Conservation (phyloP, 2,888 invertebrate genomes). For the Agrochola lychnidis region DNA sequence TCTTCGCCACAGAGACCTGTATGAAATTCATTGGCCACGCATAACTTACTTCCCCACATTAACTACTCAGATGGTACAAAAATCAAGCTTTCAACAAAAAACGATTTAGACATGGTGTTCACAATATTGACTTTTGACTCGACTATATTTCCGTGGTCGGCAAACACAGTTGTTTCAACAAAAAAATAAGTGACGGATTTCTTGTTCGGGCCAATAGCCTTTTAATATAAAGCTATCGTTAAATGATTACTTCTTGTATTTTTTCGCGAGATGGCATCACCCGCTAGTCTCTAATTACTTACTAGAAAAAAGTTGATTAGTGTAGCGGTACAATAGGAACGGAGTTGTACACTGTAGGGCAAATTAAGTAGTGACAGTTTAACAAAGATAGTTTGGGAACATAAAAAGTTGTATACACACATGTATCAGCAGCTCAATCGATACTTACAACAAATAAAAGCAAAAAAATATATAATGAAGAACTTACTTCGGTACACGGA, state of each 20-base stretch:
- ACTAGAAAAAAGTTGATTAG: constrained; percentile 7
- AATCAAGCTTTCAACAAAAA: constrained; percentile 64
- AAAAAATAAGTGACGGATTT: constrained; percentile 58
- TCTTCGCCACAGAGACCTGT: constrained; percentile 38
- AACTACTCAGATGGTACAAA: constrained; percentile 51
- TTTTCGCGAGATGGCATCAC: constrained; percentile 23
- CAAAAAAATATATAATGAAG: constrained; percentile 27
- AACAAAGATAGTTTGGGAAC: constrained; percentile 28
- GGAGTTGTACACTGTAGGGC: constrained; percentile 11
- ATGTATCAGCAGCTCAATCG: constrained; percentile 4
- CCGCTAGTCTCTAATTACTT: constrained; percentile 15
- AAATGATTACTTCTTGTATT: constrained; percentile 29
- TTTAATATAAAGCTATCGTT: constrained; percentile 16
- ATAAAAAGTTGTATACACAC: constrained; percentile 21
- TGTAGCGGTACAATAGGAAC: constrained; percentile 19
- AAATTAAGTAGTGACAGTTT: constrained; percentile 29
- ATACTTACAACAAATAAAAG: not conserved
- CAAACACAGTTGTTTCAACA: constrained; percentile 60
- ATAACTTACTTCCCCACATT: constrained; percentile 57
- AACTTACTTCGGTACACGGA: constrained; percentile 2
- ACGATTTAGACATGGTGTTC: constrained; percentile 63
- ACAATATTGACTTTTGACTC: constrained; percentile 65
- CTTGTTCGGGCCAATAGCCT: constrained; percentile 58
- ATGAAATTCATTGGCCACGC: constrained; percentile 63
- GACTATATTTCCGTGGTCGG: constrained; percentile 50